Evolutionary conservation across 2,888 invertebrate species (phyloP).

Genomic region (Himalopsyche tibetana): DNA sequence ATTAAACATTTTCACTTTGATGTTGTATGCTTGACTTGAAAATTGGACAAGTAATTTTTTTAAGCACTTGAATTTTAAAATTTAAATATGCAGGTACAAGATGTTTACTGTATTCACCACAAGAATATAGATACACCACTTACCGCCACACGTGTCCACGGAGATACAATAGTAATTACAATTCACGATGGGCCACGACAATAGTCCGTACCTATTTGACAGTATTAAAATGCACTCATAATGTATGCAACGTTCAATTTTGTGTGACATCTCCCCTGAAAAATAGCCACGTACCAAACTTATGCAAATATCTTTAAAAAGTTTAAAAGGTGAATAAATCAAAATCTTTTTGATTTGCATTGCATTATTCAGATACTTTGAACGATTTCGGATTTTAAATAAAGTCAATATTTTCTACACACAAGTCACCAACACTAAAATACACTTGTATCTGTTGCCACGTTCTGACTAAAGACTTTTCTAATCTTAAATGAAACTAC

Average conservation of each 20-base stretch:
- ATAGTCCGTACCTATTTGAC: not conserved
- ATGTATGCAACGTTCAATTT: not conserved
- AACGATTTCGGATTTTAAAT: not conserved
- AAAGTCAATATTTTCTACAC: too few species aligned
- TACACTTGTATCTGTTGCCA: too few species aligned
- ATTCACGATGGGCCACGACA: not conserved
- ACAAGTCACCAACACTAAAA: too few species aligned
- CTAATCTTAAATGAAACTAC: too few species aligned
- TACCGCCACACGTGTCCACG: not conserved
- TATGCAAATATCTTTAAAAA: slow-evolving; percentile 51
- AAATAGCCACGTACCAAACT: slow-evolving; percentile 58
- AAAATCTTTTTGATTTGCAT: not conserved
- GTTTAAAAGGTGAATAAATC: slow-evolving; percentile 17
- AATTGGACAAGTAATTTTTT: not conserved
- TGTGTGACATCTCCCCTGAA: slow-evolving; percentile 22
- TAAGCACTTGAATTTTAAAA: not conserved
- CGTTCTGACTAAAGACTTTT: too few species aligned
- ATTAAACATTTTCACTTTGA: too few species aligned
- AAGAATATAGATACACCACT: slow-evolving; percentile 7
- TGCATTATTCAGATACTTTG: not conserved
- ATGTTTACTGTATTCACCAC: not conserved
- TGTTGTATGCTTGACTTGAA: too few species aligned
- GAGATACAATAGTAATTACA: not conserved
- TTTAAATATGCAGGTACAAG: not conserved
- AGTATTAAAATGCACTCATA: not conserved